phyloP scores from a whole-genome alignment of 2,888 invertebrate genomes.

The Ditula angustiorana region DNA sequence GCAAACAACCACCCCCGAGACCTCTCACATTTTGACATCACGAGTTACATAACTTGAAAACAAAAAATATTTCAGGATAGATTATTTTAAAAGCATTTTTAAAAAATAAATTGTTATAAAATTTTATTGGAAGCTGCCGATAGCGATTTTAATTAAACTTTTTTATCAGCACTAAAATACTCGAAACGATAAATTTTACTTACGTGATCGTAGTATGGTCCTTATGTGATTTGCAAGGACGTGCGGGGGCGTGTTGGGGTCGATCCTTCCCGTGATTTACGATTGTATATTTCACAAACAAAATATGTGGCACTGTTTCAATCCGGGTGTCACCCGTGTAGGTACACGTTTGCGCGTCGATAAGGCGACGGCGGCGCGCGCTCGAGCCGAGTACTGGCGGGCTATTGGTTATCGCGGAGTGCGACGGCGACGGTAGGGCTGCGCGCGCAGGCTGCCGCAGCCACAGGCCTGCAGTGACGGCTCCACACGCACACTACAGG shows the following conservation, averaged over 20 bases:
- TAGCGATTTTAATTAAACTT: slow-evolving; percentile 3
- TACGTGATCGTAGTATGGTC: slow-evolving; percentile 16
- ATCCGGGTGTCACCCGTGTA: slow-evolving; percentile 53
- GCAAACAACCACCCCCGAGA: neutral
- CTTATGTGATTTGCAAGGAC: neutral
- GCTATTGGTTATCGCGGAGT: slow-evolving; percentile 59
- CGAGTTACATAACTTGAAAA: slow-evolving; percentile 10
- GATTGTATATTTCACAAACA: slow-evolving; percentile 25
- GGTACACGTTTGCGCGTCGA: slow-evolving; percentile 66
- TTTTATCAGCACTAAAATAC: slow-evolving; percentile 10
- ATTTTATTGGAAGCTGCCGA: slow-evolving; percentile 5
- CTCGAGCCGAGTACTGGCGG: slow-evolving; percentile 63
- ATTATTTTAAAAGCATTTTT: neutral
- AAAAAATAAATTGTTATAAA: slow-evolving; percentile 9
- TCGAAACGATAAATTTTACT: slow-evolving; percentile 23
- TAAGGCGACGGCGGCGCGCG: slow-evolving; percentile 65
- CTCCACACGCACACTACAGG: slow-evolving; percentile 18
- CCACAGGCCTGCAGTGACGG: slow-evolving; percentile 53
- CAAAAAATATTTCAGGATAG: neutral
- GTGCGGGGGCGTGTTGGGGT: neutral
- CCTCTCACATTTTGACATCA: slow-evolving; percentile 4
- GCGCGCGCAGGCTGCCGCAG: slow-evolving; percentile 62
- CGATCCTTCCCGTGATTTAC: neutral
- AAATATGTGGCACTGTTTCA: slow-evolving; percentile 24
- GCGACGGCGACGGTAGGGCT: slow-evolving; percentile 48